These are phyloP conservation scores for Cotesia typhae DNA, from an alignment of 1,140 invertebrate species.

Conservation along the genomic window DNA sequence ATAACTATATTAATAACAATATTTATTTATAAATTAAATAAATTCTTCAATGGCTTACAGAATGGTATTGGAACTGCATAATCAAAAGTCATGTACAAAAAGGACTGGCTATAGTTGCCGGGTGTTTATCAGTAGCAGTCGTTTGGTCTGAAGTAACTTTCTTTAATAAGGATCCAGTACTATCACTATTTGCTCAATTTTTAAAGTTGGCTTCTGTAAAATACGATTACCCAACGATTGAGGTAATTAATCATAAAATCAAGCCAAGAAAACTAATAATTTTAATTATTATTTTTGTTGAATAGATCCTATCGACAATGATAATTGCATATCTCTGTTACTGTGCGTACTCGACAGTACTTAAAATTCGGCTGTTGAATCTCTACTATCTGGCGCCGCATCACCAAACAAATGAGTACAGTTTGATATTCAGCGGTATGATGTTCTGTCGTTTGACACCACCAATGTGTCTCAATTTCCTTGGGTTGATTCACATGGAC, in stretches of 20 bases:
- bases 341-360: constrained; percentile 97
- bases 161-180: constrained; percentile 88
- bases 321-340: constrained; percentile 95
- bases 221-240: constrained; percentile 95
- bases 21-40: constrained; percentile 16
- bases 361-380: constrained; percentile 95
- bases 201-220: constrained; percentile 80
- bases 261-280: constrained; percentile 17
- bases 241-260: constrained; percentile 71
- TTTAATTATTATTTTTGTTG: constrained; percentile 64
- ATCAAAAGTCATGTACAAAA: constrained; percentile 80
- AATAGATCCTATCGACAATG: constrained; percentile 61
- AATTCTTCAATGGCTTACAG: constrained; percentile 66
- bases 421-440: constrained; percentile 98
- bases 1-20: neutral
- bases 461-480: constrained; percentile 97
- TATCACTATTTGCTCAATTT: constrained; percentile 95
- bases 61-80: constrained; percentile 96
- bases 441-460: constrained; percentile 96
- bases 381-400: constrained; percentile 96
- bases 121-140: constrained; percentile 85
- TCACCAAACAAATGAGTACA: constrained; percentile 99
- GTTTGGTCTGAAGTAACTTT: constrained; percentile 99
- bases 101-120: constrained; percentile 76
- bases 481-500: constrained; percentile 98